Base-by-base conservation (phyloP, 1,140 invertebrate species). In the Stenopsyche tienmushanensis region DNA sequence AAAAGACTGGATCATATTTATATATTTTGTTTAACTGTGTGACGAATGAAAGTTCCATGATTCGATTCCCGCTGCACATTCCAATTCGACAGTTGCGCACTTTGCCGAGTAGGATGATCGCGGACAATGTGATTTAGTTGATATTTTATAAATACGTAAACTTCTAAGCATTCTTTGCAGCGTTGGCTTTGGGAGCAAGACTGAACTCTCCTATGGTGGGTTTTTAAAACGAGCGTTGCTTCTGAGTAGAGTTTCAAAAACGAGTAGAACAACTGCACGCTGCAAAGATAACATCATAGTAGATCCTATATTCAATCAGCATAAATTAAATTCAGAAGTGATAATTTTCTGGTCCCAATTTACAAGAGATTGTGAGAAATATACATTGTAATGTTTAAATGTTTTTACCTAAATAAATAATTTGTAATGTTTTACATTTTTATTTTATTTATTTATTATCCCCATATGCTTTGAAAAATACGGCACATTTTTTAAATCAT, bases 271-370 rank as follows among this genome's bases (percentile, higher is more conserved):
- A n/a, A n/a, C n/a, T n/a, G n/a, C n/a, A n/a, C n/a, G n/a, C n/a
- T n/a, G n/a, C n/a, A n/a, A n/a, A n/a, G n/a, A n/a, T n/a, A n/a
- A n/a, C n/a, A n/a, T n/a, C n/a, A n/a, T n/a, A n/a, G n/a, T n/a
- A n/a, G n/a, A n/a, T n/a, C n/a, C n/a, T n/a, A n/a, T n/a, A n/a
- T n/a, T n/a, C n/a, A n/a, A n/a, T n/a, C n/a, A n/a, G n/a, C n/a
- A n/a, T n/a, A n/a, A n/a, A n/a, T n/a, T n/a, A n/a, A n/a, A n/a
- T n/a, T n/a, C n/a, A 29, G 52, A 54, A 34, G 54, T 57, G 54
- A 57, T 57, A 57, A 41, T 41, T 57, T 57, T 57, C 54, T 57
- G 54, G 57, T 60, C 42, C 57, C 57, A 47, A 60, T 60, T 47
- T 59, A 45, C 42, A 59, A 10, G 55, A 59, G 26, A 59, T 47